Evolutionary conservation across 2,797 vertebrate genomes (phyloP).

Genomic region (Psittacula echo): DNA sequence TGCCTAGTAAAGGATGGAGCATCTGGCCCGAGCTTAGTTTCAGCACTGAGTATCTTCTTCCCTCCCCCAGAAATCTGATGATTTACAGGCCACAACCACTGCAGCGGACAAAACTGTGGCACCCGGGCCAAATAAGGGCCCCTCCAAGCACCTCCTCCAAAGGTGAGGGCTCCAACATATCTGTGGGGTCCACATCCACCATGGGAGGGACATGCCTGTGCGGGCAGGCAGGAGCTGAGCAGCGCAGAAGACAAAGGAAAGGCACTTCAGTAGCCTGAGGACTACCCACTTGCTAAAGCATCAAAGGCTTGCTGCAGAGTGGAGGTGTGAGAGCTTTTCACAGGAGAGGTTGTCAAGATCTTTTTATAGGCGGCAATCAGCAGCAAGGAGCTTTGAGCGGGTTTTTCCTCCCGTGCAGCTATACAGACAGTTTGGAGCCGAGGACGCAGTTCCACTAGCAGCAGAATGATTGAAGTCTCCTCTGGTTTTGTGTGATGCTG

Average conservation of each 20-base stretch:
- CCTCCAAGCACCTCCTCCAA: not conserved
- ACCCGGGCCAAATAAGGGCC: not conserved
- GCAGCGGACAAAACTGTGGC: not conserved
- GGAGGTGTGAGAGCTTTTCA: constrained; percentile 42
- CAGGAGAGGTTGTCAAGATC: constrained; percentile 8
- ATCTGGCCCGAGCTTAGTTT: not conserved
- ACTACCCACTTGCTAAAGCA: not conserved
- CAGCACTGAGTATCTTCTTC: not conserved
- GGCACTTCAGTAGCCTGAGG: not conserved
- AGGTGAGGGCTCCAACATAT: not conserved
- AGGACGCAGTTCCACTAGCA: not conserved
- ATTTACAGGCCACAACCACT: not conserved
- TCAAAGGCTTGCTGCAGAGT: not conserved
- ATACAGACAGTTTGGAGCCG: not conserved
- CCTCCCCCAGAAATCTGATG: not conserved
- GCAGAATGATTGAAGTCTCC: not conserved
- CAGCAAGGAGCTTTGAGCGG: not conserved
- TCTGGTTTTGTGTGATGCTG: not conserved
- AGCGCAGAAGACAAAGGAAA: not conserved
- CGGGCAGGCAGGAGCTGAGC: not conserved
- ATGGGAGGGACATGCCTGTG: accelerated
- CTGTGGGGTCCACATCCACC: not conserved
- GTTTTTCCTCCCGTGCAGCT: not conserved
- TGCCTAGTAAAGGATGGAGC: not conserved
- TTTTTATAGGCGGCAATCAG: not conserved